Evolutionary conservation across 2,113 vertebrate genomes (phyloP).

Genomic region (Oxyura jamaicensis): DNA sequence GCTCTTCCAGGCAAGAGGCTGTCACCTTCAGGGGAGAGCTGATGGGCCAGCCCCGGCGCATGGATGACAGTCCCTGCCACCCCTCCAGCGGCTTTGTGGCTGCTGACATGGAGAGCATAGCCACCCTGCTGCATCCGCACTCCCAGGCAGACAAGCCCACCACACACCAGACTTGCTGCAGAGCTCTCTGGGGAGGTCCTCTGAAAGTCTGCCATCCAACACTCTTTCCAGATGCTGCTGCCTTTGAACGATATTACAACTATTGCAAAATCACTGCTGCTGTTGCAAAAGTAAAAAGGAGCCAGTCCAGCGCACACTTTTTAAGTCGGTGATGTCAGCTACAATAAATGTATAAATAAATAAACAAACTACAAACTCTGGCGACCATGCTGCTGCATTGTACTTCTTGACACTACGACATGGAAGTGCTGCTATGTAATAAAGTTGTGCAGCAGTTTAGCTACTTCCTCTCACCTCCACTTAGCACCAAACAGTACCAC

Average conservation of each 20-base stretch:
- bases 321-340: neutral
- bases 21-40: neutral
- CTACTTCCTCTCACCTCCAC: neutral
- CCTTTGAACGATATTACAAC: neutral
- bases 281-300: neutral
- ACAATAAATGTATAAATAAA: neutral
- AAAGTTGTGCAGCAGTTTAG: neutral
- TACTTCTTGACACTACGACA: neutral
- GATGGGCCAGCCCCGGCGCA: rapidly evolving
- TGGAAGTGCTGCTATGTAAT: neutral
- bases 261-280: neutral
- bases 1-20: neutral
- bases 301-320: rapidly evolving
- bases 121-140: neutral
- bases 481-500: neutral
- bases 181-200: rapidly evolving
- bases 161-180: neutral
- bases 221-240: neutral
- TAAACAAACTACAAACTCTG: neutral
- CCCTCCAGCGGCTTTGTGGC: neutral
- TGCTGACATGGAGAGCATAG: neutral
- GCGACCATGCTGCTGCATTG: rapidly evolving
- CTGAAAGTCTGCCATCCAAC: rapidly evolving
- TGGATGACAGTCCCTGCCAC: neutral
- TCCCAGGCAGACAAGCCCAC: neutral